Base-by-base conservation (phyloP, 2,888 invertebrate genomes). In the Athalia cordata region DNA sequence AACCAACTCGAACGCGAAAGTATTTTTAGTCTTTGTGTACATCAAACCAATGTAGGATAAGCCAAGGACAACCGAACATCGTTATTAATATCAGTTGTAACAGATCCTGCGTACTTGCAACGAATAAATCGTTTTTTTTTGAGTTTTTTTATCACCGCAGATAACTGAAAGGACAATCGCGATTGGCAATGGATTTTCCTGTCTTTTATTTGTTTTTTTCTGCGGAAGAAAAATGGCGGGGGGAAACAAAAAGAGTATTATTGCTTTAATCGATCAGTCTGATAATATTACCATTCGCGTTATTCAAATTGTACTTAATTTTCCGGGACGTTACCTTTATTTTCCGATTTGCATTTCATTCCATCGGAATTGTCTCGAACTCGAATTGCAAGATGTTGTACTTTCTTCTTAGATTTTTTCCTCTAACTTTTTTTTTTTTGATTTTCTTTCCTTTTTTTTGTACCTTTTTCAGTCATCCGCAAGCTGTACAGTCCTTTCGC, bases 231-330 rank as follows among this genome's bases (percentile, higher is more conserved):
- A 43, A 45, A 72, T 72, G 5, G 3, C 13, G 11, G 57, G 7
- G 47, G 45, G 5, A 3, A 7, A 29, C 49, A 49, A n/a, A 70
- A 7, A 61, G 59, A 83, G 83, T 83, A 83, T 86, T 85, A 85
- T 86, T 84, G 84, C 84, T 83, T 85, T 85, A 86, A 86, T 85
- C 86, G 85, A 87, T 87, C 84, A 85, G 81, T 77, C 81, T 83
- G 84, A 87, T 87, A 87, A 87, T 88, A 87, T 87, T 86, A 85
- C 85, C 82, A 84, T 84, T 85, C 83, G 80, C 84, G 84, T 84
- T 86, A 87, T 89, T 88, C 87, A 87, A 88, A 88, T 88, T 87
- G 84, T 87, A 88, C 88, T 89, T 87, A 87, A 89, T 89, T 89
- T 89, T 88, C 87, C 87, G 85, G 85, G 83, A 84, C 86, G 87